Base-by-base conservation (phyloP, 2,888 invertebrate genomes). In the Lithophane leautieri region DNA sequence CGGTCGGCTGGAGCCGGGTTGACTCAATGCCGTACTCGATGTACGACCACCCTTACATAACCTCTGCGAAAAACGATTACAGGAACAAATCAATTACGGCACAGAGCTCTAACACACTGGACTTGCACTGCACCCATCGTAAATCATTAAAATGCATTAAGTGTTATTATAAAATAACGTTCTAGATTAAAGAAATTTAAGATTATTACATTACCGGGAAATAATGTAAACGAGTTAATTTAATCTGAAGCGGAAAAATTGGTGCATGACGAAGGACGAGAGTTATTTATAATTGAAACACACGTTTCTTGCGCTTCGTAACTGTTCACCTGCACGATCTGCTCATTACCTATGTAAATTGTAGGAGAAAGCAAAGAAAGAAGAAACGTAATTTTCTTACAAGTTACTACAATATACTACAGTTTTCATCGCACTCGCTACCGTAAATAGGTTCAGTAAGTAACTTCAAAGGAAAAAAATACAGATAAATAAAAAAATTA, bases 1-100 rank as follows among this genome's bases (percentile, higher is more conserved):
- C 92, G 89, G 89, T 82, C 90, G 92, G 88, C 92, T 91, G 95
- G 94, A 94, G 94, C 94, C 94, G 88, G 50, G 88, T 89, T 90
- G 92, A 93, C 92, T 93, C 91, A 92, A 89, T 87, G 88, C 90
- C 79, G 79, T 75, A 82, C 81, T 72, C 81, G 65, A 70, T 76
- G 72, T 63, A 76, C 69, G 84, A 72, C 83, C 84, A 84, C 56
- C 50, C 42, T 85, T 84, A 83, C 76, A 78, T 85, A 86, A 88
- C 63, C 80, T 81, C 73, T 78, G 66, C 14, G 70, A 84, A 70
- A 79, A 63, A 65, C 62, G 40, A 71, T 66, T 68, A n/a, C 61
- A 63, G 16, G 50, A 44, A 71, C 40, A 78, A 22, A 19, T 34
- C 7, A 62, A 16, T 66, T n/a, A 60, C 2, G 7, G 2, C 25